phyloP scores from a whole-genome alignment of 1,140 invertebrate genomes.

The Fopius arisanus region DNA sequence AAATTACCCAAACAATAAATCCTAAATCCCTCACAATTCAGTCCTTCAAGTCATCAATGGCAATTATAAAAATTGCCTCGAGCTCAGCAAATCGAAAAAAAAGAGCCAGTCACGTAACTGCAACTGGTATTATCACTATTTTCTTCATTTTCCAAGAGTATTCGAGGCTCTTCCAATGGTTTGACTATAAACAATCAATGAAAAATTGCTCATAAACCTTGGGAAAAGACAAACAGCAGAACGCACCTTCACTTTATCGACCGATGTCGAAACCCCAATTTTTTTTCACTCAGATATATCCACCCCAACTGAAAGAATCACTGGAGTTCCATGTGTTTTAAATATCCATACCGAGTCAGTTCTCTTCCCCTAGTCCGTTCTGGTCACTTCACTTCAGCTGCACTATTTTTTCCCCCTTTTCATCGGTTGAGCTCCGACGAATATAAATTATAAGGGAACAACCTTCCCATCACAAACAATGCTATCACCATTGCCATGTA shows the following conservation, averaged over 20 bases:
- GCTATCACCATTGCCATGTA: background rate
- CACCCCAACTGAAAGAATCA: no score
- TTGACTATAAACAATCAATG: no score
- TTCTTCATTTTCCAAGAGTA: no score
- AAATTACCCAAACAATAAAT: background rate
- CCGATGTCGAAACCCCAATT: background rate
- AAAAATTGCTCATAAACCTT: no score
- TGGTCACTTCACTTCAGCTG: background rate
- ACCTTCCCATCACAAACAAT: background rate
- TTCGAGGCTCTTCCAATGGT: no score
- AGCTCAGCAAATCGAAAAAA: background rate
- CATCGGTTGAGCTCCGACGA: background rate
- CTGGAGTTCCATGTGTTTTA: no score
- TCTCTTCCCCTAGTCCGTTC: background rate
- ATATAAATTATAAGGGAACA: background rate
- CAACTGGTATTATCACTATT: no score
- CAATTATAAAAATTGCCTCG: background rate
- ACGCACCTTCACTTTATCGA: background rate
- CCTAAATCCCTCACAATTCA: background rate
- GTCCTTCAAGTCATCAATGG: background rate
- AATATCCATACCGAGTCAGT: no score
- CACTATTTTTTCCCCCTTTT: background rate
- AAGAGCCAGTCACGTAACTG: background rate
- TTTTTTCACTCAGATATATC: background rate
- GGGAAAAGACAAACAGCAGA: background rate